Evolutionary conservation across 2,113 vertebrate species (phyloP).

Genomic region (Mellivora capensis): DNA sequence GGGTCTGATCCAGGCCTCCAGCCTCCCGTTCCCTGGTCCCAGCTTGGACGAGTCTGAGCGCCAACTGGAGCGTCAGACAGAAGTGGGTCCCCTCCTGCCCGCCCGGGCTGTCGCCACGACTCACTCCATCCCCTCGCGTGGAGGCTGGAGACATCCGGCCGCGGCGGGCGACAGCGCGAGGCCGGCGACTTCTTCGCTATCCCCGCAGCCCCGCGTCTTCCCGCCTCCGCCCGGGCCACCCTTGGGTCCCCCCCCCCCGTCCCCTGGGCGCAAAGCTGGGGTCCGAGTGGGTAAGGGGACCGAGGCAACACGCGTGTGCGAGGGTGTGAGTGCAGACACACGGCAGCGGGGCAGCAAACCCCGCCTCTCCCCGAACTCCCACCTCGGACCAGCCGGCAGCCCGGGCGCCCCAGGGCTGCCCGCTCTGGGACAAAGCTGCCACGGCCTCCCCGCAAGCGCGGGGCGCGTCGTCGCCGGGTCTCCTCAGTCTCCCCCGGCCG

Average conservation of each 20-base stretch:
- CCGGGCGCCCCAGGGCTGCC: neutral
- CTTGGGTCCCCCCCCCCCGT: neutral
- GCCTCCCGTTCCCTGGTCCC: neutral
- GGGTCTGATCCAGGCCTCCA: constrained; percentile 54
- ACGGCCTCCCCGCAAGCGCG: neutral
- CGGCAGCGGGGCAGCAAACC: neutral
- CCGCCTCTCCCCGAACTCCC: constrained; percentile 63
- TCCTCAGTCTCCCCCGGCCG: neutral
- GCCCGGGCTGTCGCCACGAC: neutral
- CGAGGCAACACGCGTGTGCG: neutral
- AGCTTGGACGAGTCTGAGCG: neutral
- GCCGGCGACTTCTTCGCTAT: neutral
- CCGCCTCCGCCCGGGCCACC: neutral
- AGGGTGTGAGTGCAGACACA: neutral
- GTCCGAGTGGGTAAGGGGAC: neutral
- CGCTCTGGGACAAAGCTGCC: constrained; percentile 52
- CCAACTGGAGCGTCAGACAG: too few species aligned
- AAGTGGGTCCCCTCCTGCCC: neutral
- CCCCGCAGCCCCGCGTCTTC: constrained; percentile 1
- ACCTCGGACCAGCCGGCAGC: constrained; percentile 9
- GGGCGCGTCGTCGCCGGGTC: neutral
- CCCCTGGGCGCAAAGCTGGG: neutral
- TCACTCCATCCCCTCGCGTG: neutral
- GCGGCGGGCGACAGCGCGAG: neutral
- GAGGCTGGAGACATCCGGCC: neutral